Evolutionary conservation across 2,113 vertebrate species (phyloP), one percentile per base, ranked within the genome.

Genomic region (Bambusicola thoracicus): DNA sequence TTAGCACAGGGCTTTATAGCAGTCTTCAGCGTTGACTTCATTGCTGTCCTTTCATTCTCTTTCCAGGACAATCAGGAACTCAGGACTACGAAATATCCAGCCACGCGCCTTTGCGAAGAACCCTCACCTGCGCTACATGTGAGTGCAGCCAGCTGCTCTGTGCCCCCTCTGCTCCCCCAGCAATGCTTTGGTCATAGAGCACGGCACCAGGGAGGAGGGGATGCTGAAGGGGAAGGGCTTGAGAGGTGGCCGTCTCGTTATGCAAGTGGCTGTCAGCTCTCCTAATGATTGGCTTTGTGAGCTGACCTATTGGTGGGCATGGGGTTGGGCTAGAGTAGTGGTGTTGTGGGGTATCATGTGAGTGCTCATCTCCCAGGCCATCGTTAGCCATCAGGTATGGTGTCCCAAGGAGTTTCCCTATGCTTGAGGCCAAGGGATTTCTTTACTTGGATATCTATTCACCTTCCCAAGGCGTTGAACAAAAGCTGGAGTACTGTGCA

Each of bases 41-140:
- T 82, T 1, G 4, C 83, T 85, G 65, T 78, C 61, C 53, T 77
- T 94, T 66, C 86, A 38, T 10, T 96, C n/a, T 91, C 94, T 82
- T 97, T 95, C 22, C 97, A 99, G 99, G 98, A 99, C 99, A 87
- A 99, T 99, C 98, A 99, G 98, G 97, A 99, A 99, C 97, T 99
- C 99, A 97, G 99, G 99, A 97, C 98, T 99, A 90, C 98, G 97
- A 96, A 98, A 97, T 89, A 99, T 99, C 97, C 99, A 99, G 96
- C 95, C 98, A 5, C 98, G 99, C 63, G 99, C 99, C 20, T 99
- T 99, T 41, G 98, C 98, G 94, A 99, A 99, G 98, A 99, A 99
- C 91, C 98, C 98, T 46, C 98, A 99, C 90, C 98, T 99, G 92
- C 99, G 98, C 95, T 99, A 99, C 97, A 99, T 99, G 99, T 99